These are phyloP conservation scores for Abrostola tripartita DNA, from an alignment of 2,888 invertebrate genomes.

Conservation along the genomic window DNA sequence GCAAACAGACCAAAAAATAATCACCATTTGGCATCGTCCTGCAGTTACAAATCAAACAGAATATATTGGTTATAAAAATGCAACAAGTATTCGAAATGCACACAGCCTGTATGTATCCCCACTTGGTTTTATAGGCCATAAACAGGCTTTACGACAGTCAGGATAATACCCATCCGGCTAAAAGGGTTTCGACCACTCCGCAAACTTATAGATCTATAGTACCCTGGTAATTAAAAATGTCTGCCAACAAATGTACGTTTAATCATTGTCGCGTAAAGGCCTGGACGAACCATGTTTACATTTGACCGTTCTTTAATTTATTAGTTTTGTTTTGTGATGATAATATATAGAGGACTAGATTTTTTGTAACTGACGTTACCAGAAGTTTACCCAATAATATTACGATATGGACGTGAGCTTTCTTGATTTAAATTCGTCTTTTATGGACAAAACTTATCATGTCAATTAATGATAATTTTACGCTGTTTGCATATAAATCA, in stretches of 20 bases:
- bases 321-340: too few relatives aligned
- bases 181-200: conserved; percentile 81
- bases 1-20: conserved; percentile 67
- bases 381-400: too few relatives aligned
- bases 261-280: conserved; percentile 24
- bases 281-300: background rate
- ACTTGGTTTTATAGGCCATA: conserved; percentile 86
- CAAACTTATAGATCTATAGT: conserved; percentile 63
- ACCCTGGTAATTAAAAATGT: conserved; percentile 80
- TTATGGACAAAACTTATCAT: too few relatives aligned
- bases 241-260: conserved; percentile 60
- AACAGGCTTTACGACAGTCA: conserved; percentile 81
- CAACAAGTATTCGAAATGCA: conserved; percentile 86
- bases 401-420: too few relatives aligned
- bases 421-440: too few relatives aligned
- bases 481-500: too few relatives aligned
- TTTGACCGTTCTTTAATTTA: background rate
- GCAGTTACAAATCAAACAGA: conserved; percentile 86
- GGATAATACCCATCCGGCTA: conserved; percentile 87
- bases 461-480: too few relatives aligned
- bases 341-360: too few relatives aligned
- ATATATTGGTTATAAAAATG: conserved; percentile 88
- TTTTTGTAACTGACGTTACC: too few relatives aligned
- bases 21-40: conserved; percentile 72
- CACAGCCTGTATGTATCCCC: conserved; percentile 78